Base-by-base conservation (phyloP, 64 coral and sea anemone genomes). In the Platygyra sinensis region DNA sequence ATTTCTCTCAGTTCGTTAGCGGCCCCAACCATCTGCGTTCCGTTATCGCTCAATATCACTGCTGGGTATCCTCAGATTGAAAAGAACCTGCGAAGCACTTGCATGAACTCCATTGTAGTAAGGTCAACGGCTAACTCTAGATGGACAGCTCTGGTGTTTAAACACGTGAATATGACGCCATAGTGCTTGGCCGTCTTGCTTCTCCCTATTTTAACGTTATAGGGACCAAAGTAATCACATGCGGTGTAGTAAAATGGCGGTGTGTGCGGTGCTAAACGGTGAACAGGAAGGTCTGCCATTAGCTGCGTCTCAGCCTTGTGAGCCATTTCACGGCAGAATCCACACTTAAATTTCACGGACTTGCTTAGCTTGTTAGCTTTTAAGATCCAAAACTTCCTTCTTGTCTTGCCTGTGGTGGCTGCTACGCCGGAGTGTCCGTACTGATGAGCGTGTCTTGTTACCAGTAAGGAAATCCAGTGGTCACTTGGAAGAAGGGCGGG, bases 11-110 rank as follows among this genome's bases (percentile, higher is more conserved):
- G 72, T 22, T 87, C 71, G 30, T 59, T 74, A 31, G 72, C 86
- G 39, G 86, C 71, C 22, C 72, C 86, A 87, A 61, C 28, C 72
- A 87, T 78, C 32, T 78, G 87, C 11, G 28, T 64, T 15, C 59
- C 73, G 75, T 78, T 89, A 29, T 79, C 60, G 61, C 75, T 89
- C 20, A 89, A 17, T 22, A 89, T 42, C n/a, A 67, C 49, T 51
- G 87, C 87, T 49, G 32, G 87, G n/a, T 79, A 79, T 25, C 74
- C 75, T 6, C 75, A 7, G 38, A 89, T 71, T 15, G 75, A 63
- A 18, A 78, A 89, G 18, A 89, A 72, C 69, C 60, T 89, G 20
- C 75, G 19, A 14, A 89, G 75, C 8, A 89, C 75, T 63, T 79
- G 32, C 7, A 72, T 39, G 28, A 89, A 79, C 33, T 89, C 65